Conservation (phyloP, 1,140 invertebrate genomes). For the Periplaneta americana region DNA sequence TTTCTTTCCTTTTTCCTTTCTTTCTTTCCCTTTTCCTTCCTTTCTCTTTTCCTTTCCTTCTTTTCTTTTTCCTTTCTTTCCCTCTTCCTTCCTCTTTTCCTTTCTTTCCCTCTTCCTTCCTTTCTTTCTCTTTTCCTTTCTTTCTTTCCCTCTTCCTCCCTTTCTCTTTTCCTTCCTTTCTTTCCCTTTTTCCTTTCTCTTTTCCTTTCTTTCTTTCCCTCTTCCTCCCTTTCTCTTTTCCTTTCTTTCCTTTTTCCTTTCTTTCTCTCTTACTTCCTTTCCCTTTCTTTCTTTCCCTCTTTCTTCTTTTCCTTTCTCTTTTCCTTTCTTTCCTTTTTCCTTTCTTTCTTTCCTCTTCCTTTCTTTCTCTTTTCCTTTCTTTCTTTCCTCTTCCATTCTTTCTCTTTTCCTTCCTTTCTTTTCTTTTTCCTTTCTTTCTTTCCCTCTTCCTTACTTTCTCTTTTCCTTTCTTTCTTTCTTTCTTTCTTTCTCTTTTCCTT, state of each 20-base stretch:
- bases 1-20: no score
- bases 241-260: not conserved
- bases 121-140: not conserved
- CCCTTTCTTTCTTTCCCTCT: not conserved
- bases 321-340: no score
- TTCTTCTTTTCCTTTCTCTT: no score
- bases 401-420: no score
- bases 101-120: not conserved
- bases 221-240: not conserved
- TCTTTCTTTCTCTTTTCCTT: no score
- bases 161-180: not conserved
- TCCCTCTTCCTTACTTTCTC: no score
- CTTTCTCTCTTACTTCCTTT: not conserved
- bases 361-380: no score
- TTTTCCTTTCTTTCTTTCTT: no score
- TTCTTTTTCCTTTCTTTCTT: no score
- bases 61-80: not conserved
- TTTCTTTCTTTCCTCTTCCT: no score
- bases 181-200: not conserved
- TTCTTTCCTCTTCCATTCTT: no score
- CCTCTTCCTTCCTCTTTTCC: not conserved
- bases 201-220: not conserved
- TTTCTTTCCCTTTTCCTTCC: not conserved
- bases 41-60: not conserved
- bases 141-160: not conserved